Evolutionary conservation across 1,140 invertebrate species (phyloP), one percentile per base, ranked within the genome.

Genomic region (Nephila pilipes): DNA sequence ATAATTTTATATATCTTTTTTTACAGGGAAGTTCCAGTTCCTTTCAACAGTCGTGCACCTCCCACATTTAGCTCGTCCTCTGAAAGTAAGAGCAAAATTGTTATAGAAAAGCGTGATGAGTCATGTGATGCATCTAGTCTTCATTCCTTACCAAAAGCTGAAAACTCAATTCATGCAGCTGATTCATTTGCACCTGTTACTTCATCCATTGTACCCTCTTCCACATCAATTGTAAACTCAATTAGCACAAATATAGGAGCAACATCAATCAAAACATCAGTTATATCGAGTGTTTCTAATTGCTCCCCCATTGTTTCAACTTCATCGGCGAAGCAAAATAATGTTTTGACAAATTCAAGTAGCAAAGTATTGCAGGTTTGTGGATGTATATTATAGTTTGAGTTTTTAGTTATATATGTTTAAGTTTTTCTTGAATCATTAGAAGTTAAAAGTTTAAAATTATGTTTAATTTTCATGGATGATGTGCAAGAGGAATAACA

Each of bases 71-170:
- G 97, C 80, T 97, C 97, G 58, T 97, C 97, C 1, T 97, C 97
- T 1, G 97, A 98, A 94, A 96, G 96, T 38, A 98, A 97, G 95
- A 98, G 97, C 94, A 97, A 97, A 69, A 98, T 98, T 94, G 96
- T 97, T 8, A 97, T 98, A 55, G 98, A 98, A 95, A 97, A 97
- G 94, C 96, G 97, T 38, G 97, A 98, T 94, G 97, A 97, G 94
- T 96, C 97, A 36, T 96, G 97, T 36, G 95, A 94, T 75, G 54
- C 94, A 57, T 83, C 89, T 65, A 94, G 96, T 58, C 97, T 97
- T 16, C 97, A 97, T 57, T 75, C 85, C 38, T 22, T 46, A 55
- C 16, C 57, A 25, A 93, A 57, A 55, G 14, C 46, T 54, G 87
- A 93, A 63, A 93, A 91, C 46, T 89, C 80, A 14, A 46, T 36